A percentile compares a stretch with the other conserved stretches of the same genome.
These are phyloP conservation scores for Corvus hawaiiensis DNA, from an alignment of 2,113 vertebrate species.

Conservation along the genomic window DNA sequence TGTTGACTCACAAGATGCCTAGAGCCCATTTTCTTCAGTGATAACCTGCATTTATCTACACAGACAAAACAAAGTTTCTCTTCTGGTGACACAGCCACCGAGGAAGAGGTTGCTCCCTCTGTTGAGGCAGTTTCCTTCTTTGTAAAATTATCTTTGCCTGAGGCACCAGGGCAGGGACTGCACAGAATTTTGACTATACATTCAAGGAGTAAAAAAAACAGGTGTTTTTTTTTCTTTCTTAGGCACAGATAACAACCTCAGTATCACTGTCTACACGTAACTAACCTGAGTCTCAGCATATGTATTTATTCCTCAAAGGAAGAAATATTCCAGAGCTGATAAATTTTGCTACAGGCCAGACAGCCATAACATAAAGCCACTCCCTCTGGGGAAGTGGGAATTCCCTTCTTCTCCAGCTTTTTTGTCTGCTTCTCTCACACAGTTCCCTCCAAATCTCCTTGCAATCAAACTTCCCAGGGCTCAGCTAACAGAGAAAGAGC, in stretches of 20 bases:
- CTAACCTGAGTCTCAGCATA: not conserved
- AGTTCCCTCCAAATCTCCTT: not conserved
- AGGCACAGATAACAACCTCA: not conserved
- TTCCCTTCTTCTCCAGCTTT: not conserved
- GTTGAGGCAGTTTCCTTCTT: not conserved
- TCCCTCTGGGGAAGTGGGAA: not conserved
- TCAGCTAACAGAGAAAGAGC: not conserved
- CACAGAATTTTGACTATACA: not conserved
- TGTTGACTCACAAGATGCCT: not conserved
- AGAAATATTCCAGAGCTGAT: not conserved
- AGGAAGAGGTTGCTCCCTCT: not conserved
- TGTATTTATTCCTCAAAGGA: not conserved
- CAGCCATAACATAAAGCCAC: not conserved
- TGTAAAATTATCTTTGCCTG: not conserved
- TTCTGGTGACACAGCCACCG: fast-evolving
- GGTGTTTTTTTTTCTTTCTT: not conserved
- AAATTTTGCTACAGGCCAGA: not conserved
- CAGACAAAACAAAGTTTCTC: not conserved
- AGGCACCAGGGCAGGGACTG: not conserved
- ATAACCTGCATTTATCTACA: not conserved
- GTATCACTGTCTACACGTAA: not conserved
- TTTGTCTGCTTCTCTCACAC: not conserved
- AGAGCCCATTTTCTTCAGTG: not conserved
- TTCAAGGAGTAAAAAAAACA: not conserved
- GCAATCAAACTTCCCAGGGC: not conserved